Base-by-base conservation (phyloP, 2,888 invertebrate species). In the Hanleya hanleyi region DNA sequence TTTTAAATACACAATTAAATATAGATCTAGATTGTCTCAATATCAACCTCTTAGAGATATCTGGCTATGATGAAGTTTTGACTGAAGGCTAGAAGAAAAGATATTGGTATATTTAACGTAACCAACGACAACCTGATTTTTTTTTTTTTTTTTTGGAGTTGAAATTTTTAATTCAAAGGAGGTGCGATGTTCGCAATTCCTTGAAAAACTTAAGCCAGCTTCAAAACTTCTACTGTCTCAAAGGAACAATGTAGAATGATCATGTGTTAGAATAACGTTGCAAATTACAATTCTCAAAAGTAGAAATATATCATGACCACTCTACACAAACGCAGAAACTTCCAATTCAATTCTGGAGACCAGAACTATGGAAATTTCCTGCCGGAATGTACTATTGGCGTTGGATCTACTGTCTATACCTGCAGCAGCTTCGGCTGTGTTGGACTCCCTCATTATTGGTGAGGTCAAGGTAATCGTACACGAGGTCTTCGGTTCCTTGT, bases 381-480 rank as follows among this genome's bases (percentile, higher is more conserved):
- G n/a, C 2, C 22, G 2, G 47, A n/a, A n/a, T n/a, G n/a, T n/a
- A 47, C 47, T 47, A 7, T 18, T n/a, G 3, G 22, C n/a, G 47
- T 2, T 22, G 47, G 47, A n/a, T 47, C 22, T 7, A 18, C 47
- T 18, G 18, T 22, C 2, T n/a, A 47, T 57, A 57, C 57, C 57
- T 57, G 26, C 57, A 47, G 47, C 18, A 4, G 64, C 87, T 74
- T 85, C 84, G 22, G 80, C 73, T 18, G 76, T 67, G 37, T 79
- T 79, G 5, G 83, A 75, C 91, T 97, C 97, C 76, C 98, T 94
- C 94, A 98, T 95, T 69, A 97, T 93, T 64, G 97, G 97, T 78
- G 98, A 97, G 67, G 98, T 98, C 77, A 98, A 93, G 77, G 96
- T 95, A 77, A 98, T 95, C 79, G 95, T 94, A 79, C 98, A 97